Base-by-base conservation (phyloP, 1,140 invertebrate species). In the Drosophila kurseongensis region DNA sequence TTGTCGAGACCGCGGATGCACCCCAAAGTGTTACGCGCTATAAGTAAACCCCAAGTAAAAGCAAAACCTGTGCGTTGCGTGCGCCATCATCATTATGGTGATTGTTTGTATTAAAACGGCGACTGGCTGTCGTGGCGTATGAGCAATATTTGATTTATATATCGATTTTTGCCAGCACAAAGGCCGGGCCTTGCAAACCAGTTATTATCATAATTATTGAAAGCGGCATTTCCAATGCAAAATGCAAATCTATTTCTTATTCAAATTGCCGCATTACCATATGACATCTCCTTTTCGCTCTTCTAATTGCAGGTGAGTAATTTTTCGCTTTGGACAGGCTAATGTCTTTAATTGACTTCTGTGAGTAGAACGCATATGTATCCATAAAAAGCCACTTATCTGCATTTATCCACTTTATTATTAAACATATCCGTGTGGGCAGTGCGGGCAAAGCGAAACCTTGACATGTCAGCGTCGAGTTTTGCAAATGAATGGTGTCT, bases 271-370 rank as follows among this genome's bases (percentile, higher is more conserved):
- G 36, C 29, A 65, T 54, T 41, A 41, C 61, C 60, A 61, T 32
- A 41, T 78, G 44, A 80, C 63, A 38, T 48, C 54, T 16, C 36
- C 58, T 52, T 66, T 69, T 67, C 52, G 44, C 51, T 41, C 60
- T 51, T 80, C 48, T 79, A 67, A 51, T 86, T 88, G 29, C 82
- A 86, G 82, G 82, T 88, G 83, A 86, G 82, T 86, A 67, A 86
- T 61, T 80, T 78, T 58, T 52, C 57, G 54, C 51, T 61, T 47
- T 38, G 29, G 61, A 67, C 72, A 67, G 72, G 62, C 50, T 67
- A 76, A 75, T 84, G 71, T 55, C 63, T 80, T 80, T 86, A 85
- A 85, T 81, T 67, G 69, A 61, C 68, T 61, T 45, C 32, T 57
- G 72, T 57, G 72, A 80, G 74, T 78, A 57, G 32, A 41, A 41